A percentile compares a stretch with the other conserved stretches of the same genome.
Evolutionary conservation across 2,113 vertebrate genomes (phyloP).

Genomic region (Mystacornis crossleyi): DNA sequence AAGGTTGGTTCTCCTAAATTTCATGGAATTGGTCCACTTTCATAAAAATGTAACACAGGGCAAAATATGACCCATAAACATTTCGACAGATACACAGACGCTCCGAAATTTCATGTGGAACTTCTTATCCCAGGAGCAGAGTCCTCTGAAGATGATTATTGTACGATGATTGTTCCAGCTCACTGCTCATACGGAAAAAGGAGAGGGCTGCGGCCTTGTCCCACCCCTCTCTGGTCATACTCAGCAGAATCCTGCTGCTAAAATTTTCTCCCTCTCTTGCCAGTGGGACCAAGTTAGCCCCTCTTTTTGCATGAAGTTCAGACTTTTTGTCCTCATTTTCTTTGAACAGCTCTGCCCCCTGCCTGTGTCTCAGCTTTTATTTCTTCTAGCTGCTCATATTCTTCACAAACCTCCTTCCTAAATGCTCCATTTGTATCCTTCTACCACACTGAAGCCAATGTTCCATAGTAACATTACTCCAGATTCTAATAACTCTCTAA

Average conservation of each 20-base stretch:
- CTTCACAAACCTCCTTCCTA: neutral
- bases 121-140: neutral
- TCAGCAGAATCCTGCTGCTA: neutral
- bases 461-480: slow-evolving; percentile 12
- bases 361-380: slow-evolving; percentile 30
- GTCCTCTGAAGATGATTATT: neutral
- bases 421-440: slow-evolving; percentile 38
- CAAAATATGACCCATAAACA: neutral
- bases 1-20: neutral
- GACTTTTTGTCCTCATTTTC: slow-evolving; percentile 36
- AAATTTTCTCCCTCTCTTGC: neutral
- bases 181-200: neutral
- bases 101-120: neutral
- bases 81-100: neutral
- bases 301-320: slow-evolving; percentile 9
- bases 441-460: slow-evolving; percentile 1
- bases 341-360: slow-evolving; percentile 67
- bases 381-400: neutral
- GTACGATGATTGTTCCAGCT: slow-evolving; percentile 22
- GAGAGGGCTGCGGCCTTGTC: neutral
- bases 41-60: neutral
- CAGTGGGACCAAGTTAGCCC: neutral
- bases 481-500: neutral
- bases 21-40: neutral
- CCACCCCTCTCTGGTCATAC: neutral